phyloP scores from a whole-genome alignment of 2,797 vertebrate genomes.

The Aldrovandia affinis region DNA sequence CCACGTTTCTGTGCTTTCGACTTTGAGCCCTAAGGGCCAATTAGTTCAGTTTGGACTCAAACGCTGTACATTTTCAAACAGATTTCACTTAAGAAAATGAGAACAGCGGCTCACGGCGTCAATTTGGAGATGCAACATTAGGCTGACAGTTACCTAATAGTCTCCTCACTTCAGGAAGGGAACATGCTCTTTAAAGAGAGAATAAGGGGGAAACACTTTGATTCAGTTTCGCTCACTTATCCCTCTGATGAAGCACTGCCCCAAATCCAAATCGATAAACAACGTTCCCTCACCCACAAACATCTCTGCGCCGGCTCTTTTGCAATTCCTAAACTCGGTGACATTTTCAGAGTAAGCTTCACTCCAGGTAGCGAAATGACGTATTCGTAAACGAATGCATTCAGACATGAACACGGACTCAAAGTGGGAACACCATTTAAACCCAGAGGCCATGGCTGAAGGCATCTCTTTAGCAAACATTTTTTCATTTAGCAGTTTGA shows the following conservation, averaged over 20 bases:
- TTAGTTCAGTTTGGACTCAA: slow-evolving; percentile 43
- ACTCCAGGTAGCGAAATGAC: background rate
- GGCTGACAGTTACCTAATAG: slow-evolving; percentile 32
- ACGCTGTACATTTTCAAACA: slow-evolving; percentile 32
- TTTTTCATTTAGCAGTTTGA: too few relatives aligned
- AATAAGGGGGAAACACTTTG: slow-evolving; percentile 28
- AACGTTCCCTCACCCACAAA: slow-evolving; percentile 2
- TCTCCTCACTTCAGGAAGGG: slow-evolving; percentile 18
- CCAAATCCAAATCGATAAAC: slow-evolving; percentile 35
- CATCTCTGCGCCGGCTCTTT: background rate
- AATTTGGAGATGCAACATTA: slow-evolving; percentile 32
- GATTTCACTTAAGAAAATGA: slow-evolving; percentile 33
- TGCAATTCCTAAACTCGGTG: background rate
- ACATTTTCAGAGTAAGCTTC: background rate
- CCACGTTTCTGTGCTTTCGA: slow-evolving; percentile 11
- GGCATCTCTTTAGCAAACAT: too few relatives aligned
- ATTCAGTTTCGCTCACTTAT: slow-evolving; percentile 32
- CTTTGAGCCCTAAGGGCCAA: slow-evolving; percentile 46
- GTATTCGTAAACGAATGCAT: background rate
- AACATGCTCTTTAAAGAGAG: slow-evolving; percentile 11
- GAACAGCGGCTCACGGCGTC: slow-evolving; percentile 28
- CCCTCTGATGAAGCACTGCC: slow-evolving; percentile 15
- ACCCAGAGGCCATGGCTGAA: too few relatives aligned
- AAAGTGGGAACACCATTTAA: too few relatives aligned
- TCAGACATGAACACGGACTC: too few relatives aligned